A percentile compares a stretch with the other conserved stretches of the same genome.
Conservation (phyloP, 2,888 invertebrate genomes). For the Elmis aenea region DNA sequence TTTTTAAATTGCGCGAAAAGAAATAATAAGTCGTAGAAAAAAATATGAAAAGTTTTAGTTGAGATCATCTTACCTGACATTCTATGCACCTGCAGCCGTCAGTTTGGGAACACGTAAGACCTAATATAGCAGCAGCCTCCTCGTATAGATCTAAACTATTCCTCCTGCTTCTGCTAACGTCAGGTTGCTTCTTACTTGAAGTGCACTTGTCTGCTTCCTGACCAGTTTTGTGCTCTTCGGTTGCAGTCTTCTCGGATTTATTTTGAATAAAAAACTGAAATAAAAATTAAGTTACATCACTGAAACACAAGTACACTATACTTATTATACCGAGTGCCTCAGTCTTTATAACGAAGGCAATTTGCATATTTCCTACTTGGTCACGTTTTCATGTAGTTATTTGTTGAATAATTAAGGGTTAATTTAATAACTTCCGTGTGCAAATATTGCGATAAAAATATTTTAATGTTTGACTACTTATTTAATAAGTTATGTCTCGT, state of each 20-base stretch:
- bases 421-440: no score
- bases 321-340: no score
- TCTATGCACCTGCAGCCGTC: conserved; percentile 45
- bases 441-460: conserved; percentile 1
- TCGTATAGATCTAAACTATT: conserved; percentile 43
- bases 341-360: no score
- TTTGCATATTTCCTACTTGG: no score
- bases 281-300: conserved; percentile 9
- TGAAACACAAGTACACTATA: conserved; percentile 1
- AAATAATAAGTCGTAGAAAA: no score
- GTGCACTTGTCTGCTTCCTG: conserved; percentile 17
- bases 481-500: no score
- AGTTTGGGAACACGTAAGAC: conserved; percentile 43
- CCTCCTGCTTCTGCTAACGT: conserved; percentile 27
- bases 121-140: conserved; percentile 43
- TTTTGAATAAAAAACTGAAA: conserved; percentile 38
- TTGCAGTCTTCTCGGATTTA: conserved; percentile 24
- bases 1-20: no score
- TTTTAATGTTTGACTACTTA: no score
- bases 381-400: no score
- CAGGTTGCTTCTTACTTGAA: conserved; percentile 12
- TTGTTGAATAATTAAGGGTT: no score
- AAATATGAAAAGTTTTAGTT: no score
- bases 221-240: conserved; percentile 18
- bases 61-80: conserved; percentile 44